Evolutionary conservation across 2,888 invertebrate genomes (phyloP), one percentile per base, ranked within the genome.

Genomic region (Callosobruchus maculatus): DNA sequence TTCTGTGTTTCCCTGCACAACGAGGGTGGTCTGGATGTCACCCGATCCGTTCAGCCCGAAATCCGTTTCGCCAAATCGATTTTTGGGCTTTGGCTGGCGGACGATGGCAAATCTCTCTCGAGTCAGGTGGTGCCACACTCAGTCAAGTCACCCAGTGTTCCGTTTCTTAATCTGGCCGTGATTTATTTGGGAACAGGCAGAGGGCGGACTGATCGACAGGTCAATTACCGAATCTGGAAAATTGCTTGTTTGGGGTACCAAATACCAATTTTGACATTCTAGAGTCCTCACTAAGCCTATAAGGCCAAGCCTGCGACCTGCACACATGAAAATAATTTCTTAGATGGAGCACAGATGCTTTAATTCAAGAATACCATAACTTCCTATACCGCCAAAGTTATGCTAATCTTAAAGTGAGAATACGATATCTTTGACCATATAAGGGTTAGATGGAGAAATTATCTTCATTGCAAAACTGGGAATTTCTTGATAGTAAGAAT

Each of bases 141-240:
- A 49, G 1, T 18, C 13, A 49, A 13, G 49, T 18, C 49, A 13
- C 9, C 13, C 49, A 49, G 49, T 49, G 49, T 49, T 18, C 49
- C 49, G 49, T 49, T 49, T 49, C 49, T 18, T 49, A 49, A 49
- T 49, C 49, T 49, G 4, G 1, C 13, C 1, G 3, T 74, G 74
- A 74, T 74, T 74, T 74, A 74, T 74, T 49, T 49, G 49, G 70
- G 69, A 67, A 70, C 22, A 71, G 72, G 71, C 70, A 68, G 69
- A 66, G 26, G 70, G 69, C 20, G 68, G 49, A 67, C 30, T 21
- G 31, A 66, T 71, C 68, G 73, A 74, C 74, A 74, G 74, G 70
- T 71, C 74, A 66, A 71, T 73, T 74, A 74, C 67, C 70, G 49
- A 26, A 71, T 71, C 67, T 74, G 49, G 49, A 49, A 49, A 49